phyloP scores from a whole-genome alignment of 2,888 invertebrate genomes.

The Geotrupes spiniger region DNA sequence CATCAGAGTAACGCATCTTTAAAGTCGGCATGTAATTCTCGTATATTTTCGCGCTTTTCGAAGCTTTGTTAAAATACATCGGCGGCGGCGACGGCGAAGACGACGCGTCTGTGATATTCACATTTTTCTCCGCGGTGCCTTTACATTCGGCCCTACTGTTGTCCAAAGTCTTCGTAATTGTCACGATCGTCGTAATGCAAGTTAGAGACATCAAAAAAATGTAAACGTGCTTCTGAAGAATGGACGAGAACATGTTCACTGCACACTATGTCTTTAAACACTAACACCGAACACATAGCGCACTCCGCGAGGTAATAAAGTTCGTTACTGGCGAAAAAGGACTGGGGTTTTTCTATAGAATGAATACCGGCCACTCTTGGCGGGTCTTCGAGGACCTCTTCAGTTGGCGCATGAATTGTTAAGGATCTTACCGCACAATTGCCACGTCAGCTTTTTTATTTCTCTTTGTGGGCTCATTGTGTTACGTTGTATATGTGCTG shows the following conservation, averaged over 20 bases:
- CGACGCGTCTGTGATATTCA: too few relatives aligned
- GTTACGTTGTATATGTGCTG: slow-evolving; percentile 2
- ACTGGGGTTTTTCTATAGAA: slow-evolving; percentile 29
- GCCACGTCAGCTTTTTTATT: slow-evolving; percentile 37
- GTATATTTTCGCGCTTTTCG: background rate
- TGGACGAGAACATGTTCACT: slow-evolving; percentile 9
- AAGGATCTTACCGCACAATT: slow-evolving; percentile 33
- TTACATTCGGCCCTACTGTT: background rate
- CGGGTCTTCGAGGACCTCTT: slow-evolving; percentile 36
- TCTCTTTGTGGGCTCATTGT: slow-evolving; percentile 6
- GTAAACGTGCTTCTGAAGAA: slow-evolving; percentile 17
- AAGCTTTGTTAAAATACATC: background rate
- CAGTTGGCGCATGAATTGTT: slow-evolving; percentile 39
- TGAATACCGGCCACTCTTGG: slow-evolving; percentile 31
- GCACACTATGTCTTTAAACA: too few relatives aligned
- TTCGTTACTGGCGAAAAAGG: slow-evolving; percentile 7
- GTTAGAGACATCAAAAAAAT: slow-evolving; percentile 15
- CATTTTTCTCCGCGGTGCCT: background rate
- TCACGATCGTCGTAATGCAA: slow-evolving; percentile 13
- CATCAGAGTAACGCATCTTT: background rate
- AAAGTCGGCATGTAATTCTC: slow-evolving; percentile 15
- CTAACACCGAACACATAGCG: slow-evolving; percentile 3
- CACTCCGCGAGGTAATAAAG: slow-evolving; percentile 4
- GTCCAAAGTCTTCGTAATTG: slow-evolving; percentile 8
- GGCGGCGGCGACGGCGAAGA: too few relatives aligned